These are phyloP conservation scores for Eupristina koningsbergeri DNA, from an alignment of 1,140 invertebrate species.

Conservation along the genomic window DNA sequence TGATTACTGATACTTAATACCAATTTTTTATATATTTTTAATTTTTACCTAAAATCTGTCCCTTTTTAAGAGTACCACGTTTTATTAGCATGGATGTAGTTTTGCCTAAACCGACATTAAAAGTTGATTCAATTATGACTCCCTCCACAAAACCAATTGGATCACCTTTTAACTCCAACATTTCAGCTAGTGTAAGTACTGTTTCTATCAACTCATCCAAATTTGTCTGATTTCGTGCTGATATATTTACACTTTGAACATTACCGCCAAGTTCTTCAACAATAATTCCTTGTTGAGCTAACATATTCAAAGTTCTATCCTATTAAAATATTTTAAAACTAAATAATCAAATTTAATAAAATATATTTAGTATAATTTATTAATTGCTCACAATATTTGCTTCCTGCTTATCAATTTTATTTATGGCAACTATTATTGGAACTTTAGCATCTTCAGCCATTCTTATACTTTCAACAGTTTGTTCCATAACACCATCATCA, in stretches of 20 bases:
- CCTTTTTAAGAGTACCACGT: constrained; percentile 89
- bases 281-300: constrained; percentile 85
- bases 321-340: constrained; percentile 65
- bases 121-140: constrained; percentile 89
- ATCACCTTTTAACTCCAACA: constrained; percentile 89
- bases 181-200: constrained; percentile 88
- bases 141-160: constrained; percentile 90
- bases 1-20: no score
- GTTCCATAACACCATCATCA: constrained; percentile 99
- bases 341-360: constrained; percentile 18
- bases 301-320: constrained; percentile 83
- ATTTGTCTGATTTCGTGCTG: constrained; percentile 89
- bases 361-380: constrained; percentile 42
- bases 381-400: constrained; percentile 86
- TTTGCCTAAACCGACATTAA: constrained; percentile 85
- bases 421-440: constrained; percentile 97
- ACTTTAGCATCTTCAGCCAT: constrained; percentile 86
- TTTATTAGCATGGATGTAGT: constrained; percentile 91
- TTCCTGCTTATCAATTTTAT: constrained; percentile 96
- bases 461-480: constrained; percentile 88
- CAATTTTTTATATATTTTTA: no score
- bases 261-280: constrained; percentile 94
- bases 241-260: constrained; percentile 92
- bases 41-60: constrained; percentile 77
- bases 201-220: constrained; percentile 88